Conservation (phyloP, 2,797 vertebrate genomes). For the Smutsia temminckii region DNA sequence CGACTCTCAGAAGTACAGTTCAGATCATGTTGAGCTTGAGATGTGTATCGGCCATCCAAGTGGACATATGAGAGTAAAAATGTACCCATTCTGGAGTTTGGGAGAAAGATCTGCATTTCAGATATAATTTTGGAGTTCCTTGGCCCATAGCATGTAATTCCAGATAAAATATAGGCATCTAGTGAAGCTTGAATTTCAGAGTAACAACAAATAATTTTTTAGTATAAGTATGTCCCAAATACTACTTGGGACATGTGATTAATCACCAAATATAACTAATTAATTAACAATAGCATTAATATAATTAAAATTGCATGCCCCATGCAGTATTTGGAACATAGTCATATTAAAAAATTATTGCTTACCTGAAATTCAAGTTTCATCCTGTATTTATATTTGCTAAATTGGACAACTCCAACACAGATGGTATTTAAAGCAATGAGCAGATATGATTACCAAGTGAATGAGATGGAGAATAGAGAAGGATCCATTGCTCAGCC, state of each 20-base stretch:
- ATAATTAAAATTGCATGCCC: background rate
- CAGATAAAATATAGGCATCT: background rate
- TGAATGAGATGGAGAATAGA: background rate
- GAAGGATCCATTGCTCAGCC: background rate
- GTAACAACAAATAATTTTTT: background rate
- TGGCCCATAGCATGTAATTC: background rate
- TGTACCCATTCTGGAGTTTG: background rate
- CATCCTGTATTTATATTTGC: background rate
- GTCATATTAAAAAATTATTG: background rate
- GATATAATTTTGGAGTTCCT: background rate
- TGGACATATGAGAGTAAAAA: background rate
- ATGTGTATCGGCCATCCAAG: too few relatives aligned
- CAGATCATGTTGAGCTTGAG: background rate
- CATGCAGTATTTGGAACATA: background rate
- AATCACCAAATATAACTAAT: background rate
- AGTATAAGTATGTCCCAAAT: background rate
- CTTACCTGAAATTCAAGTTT: constrained; percentile 33
- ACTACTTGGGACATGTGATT: background rate
- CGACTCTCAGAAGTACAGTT: background rate
- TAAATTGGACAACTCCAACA: background rate
- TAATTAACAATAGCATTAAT: background rate
- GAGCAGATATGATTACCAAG: background rate
- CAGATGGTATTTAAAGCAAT: background rate
- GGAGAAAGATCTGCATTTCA: background rate
- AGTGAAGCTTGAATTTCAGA: background rate